Conservation (phyloP, 2,888 invertebrate genomes). For the Morpho helenor region DNA sequence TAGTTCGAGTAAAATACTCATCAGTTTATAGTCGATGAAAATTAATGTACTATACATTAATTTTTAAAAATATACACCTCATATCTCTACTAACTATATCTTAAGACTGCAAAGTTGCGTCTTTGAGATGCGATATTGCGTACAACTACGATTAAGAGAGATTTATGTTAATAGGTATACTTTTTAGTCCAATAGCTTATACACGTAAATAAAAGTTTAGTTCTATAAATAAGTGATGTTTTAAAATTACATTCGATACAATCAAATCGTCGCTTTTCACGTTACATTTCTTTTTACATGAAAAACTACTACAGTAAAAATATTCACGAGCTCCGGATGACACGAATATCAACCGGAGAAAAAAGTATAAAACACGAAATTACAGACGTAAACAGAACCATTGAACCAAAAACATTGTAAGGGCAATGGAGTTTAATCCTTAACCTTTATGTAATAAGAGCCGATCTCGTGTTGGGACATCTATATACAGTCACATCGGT, state of each 20-base stretch:
- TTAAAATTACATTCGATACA: neutral
- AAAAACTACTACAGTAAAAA: slow-evolving; percentile 37
- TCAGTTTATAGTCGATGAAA: too few species aligned
- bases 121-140: too few species aligned
- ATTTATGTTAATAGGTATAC: too few species aligned
- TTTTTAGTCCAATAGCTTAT: too few species aligned
- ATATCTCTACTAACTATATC: too few species aligned
- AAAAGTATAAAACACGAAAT: slow-evolving; percentile 46
- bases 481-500: slow-evolving; percentile 32
- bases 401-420: slow-evolving; percentile 29
- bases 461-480: slow-evolving; percentile 16
- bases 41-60: too few species aligned
- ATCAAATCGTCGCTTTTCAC: slow-evolving; percentile 1
- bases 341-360: slow-evolving; percentile 48
- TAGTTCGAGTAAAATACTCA: too few species aligned
- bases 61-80: too few species aligned
- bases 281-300: slow-evolving; percentile 18
- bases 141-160: too few species aligned
- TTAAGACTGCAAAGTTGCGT: too few species aligned
- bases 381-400: slow-evolving; percentile 61
- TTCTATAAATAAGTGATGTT: neutral
- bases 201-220: too few species aligned
- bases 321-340: slow-evolving; percentile 52
- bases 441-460: slow-evolving; percentile 31
- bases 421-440: slow-evolving; percentile 34